phyloP scores from a whole-genome alignment of 2,888 invertebrate genomes.

The Erpobdella octoculata region DNA sequence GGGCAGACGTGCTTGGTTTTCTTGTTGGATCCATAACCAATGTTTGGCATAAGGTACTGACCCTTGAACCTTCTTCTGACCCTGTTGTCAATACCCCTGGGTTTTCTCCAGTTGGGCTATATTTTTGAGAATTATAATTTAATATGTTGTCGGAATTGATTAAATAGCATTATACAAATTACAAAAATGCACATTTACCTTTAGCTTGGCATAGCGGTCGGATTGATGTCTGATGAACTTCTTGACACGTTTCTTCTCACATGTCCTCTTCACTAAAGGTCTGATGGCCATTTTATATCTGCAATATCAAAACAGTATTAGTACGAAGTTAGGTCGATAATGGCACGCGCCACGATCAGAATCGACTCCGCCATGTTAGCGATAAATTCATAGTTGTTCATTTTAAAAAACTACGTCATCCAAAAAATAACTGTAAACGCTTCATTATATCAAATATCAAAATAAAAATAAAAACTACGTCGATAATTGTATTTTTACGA shows the following conservation, averaged over 20 bases:
- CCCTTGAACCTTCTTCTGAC: slow-evolving; percentile 98
- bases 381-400: too few relatives aligned
- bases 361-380: too few relatives aligned
- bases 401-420: too few relatives aligned
- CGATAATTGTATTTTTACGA: too few relatives aligned
- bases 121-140: not conserved
- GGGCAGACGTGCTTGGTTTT: slow-evolving; percentile 93
- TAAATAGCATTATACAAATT: not conserved
- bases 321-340: too few relatives aligned
- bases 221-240: slow-evolving; percentile 97
- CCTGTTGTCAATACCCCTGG: slow-evolving; percentile 99
- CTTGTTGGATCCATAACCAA: slow-evolving; percentile 93
- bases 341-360: too few relatives aligned
- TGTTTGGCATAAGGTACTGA: slow-evolving; percentile 94
- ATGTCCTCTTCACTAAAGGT: slow-evolving; percentile 53
- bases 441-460: too few relatives aligned
- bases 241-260: slow-evolving; percentile 94
- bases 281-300: slow-evolving; percentile 44
- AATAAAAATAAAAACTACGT: too few relatives aligned
- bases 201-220: slow-evolving; percentile 90
- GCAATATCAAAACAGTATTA: too few relatives aligned
- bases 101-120: slow-evolving; percentile 95
- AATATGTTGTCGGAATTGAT: not conserved
- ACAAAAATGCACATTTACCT: slow-evolving; percentile 56
- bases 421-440: too few relatives aligned